A percentile compares a stretch with the other conserved stretches of the same genome.
These are phyloP conservation scores for Syngnathoides biaculeatus DNA, from an alignment of 2,113 vertebrate species.

Conservation along the genomic window DNA sequence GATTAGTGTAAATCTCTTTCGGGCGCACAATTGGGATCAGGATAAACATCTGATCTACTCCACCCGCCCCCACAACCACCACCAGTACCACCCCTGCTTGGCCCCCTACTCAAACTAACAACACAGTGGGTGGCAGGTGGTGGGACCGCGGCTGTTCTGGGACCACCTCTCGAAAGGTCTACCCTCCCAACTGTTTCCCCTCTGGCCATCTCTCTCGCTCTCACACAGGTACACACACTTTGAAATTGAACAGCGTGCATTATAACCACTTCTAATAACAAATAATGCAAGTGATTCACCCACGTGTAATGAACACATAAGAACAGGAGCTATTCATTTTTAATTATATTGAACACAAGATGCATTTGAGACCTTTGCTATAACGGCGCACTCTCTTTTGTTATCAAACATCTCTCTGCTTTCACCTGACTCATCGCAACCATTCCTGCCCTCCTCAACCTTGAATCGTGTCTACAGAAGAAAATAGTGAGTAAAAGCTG, in stretches of 20 bases:
- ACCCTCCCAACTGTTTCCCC: slow-evolving; percentile 31
- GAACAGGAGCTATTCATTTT: neutral
- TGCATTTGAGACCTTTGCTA: neutral
- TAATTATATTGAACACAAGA: neutral
- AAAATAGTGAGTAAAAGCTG: neutral
- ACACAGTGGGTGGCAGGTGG: slow-evolving; percentile 51
- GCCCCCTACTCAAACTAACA: slow-evolving; percentile 31
- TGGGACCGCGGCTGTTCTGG: slow-evolving; percentile 19
- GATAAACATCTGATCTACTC: slow-evolving; percentile 47
- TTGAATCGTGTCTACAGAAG: neutral
- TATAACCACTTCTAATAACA: slow-evolving; percentile 4
- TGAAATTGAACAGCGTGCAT: slow-evolving; percentile 16
- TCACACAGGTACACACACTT: slow-evolving; percentile 1
- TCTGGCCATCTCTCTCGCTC: slow-evolving; percentile 1
- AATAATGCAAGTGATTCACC: neutral
- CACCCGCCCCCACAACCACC: neutral
- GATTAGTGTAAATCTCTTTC: slow-evolving; percentile 59
- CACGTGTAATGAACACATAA: neutral
- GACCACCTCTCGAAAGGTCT: slow-evolving; percentile 8
- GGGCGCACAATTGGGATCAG: slow-evolving; percentile 50
- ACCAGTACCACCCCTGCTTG: neutral
- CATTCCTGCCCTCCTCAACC: neutral
- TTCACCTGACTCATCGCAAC: neutral
- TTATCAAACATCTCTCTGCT: neutral
- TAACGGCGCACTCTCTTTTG: neutral